Conservation (phyloP, 2,113 vertebrate species). For the Lutjanus erythropterus region DNA sequence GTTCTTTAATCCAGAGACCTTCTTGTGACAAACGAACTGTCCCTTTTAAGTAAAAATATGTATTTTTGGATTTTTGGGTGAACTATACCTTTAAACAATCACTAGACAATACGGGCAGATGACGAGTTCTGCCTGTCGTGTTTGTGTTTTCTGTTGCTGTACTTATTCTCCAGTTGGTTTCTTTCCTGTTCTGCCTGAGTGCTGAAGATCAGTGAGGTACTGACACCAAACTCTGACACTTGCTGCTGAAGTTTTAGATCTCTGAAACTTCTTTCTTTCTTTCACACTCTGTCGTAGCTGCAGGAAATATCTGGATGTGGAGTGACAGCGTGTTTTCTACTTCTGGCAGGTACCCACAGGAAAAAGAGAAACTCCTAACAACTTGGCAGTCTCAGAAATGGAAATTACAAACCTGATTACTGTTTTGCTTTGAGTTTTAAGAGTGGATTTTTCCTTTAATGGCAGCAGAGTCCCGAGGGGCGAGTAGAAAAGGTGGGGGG, state of each 20-base stretch:
- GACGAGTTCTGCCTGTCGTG: no score
- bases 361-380: neutral
- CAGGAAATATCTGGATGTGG: neutral
- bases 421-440: neutral
- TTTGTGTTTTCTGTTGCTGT: neutral
- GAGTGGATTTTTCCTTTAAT: neutral
- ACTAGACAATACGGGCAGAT: no score
- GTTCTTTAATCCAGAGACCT: no score
- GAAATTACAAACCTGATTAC: neutral
- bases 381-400: neutral
- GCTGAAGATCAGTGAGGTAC: neutral
- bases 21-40: no score
- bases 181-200: neutral
- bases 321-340: neutral
- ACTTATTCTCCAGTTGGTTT: neutral
- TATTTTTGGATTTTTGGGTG: no score
- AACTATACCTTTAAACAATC: no score
- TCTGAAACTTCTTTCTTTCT: neutral
- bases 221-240: neutral
- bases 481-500: neutral
- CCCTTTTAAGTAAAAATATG: no score
- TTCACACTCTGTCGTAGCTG: neutral
- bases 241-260: neutral
- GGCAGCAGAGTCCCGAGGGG: neutral
- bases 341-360: neutral